Evolutionary conservation across 2,113 vertebrate species (phyloP), one percentile per base, ranked within the genome.

Genomic region (Ophthalmolycus amberensis): DNA sequence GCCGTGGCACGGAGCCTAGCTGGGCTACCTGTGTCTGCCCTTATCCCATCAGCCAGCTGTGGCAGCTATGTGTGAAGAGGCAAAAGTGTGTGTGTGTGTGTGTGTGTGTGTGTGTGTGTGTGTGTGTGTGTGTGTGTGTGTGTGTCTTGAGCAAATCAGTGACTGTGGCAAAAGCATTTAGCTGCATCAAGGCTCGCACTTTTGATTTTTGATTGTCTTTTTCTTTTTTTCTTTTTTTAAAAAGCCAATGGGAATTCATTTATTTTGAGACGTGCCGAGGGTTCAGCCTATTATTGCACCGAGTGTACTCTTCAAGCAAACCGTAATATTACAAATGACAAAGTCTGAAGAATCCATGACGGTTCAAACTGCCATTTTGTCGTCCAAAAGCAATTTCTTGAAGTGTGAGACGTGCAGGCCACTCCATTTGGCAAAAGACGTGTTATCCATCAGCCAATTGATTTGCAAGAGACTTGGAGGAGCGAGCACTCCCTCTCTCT

Each of bases 21-120:
- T 85, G 85, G 85, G 84, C 87, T 90, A 88, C 89, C 90, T 92
- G 80, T 65, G 71, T 88, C 85, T 92, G 83, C 48, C 74, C 84
- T 89, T 86, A 92, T 92, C 86, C 90, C 68, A 72, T 82, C 88
- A 90, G 77, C 80, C 90, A 83, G 88, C 85, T 88, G 88, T 79
- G 81, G 85, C 82, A 84, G 75, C 69, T 62, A 75, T 67, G 71
- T 82, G 69, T 71, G 66, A 60, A 44, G 42, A 63, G 48, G 82
- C 60, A 77, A 78, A 70, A 65, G 25, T 60, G 68, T 44, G 62
- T 75, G 72, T 63, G 58, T 71, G 29, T 58, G 25, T 77, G 25
- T 89, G 25, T 77, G 25, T 88, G 56, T 72, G 60, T 71, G 62
- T 66, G 29, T 63, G 29, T 68, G 40, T 76, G 29, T 78, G 48